A percentile compares a stretch with the other conserved stretches of the same genome.
Evolutionary conservation across 1,140 invertebrate genomes (phyloP).

Genomic region (Popillia japonica): DNA sequence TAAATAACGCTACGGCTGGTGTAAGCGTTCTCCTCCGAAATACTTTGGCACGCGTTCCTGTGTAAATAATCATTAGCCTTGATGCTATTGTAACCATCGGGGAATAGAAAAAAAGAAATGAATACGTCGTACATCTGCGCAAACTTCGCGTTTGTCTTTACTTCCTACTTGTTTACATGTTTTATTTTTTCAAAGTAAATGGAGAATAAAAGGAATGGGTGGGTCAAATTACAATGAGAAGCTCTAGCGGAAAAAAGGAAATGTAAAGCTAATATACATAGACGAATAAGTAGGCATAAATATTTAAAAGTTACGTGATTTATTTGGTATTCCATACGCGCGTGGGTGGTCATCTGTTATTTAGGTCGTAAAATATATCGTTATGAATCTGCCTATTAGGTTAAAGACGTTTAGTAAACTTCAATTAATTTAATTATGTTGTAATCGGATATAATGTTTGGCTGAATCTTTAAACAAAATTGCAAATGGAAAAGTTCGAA

Average conservation of each 20-base stretch:
- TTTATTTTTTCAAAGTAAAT: neutral
- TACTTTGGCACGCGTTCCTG: slow-evolving; percentile 15
- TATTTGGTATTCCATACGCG: neutral
- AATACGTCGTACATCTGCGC: neutral
- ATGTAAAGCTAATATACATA: neutral
- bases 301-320: slow-evolving; percentile 10
- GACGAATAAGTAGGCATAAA: neutral
- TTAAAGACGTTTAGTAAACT: too few species aligned
- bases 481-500: too few species aligned
- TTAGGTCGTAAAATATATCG: too few species aligned
- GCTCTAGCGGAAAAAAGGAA: neutral
- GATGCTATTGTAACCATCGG: slow-evolving; percentile 12
- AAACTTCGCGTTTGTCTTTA: neutral
- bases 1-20: neutral
- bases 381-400: too few species aligned
- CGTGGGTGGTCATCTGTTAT: neutral
- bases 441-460: too few species aligned
- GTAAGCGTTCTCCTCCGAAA: neutral
- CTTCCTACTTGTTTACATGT: neutral
- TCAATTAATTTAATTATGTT: too few species aligned
- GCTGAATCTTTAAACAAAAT: too few species aligned
- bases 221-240: neutral
- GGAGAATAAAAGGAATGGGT: neutral
- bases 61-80: slow-evolving; percentile 30
- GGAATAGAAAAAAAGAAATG: neutral